These are phyloP conservation scores for Bothrops jararaca DNA, from an alignment of 2,113 vertebrate genomes.

Conservation along the genomic window DNA sequence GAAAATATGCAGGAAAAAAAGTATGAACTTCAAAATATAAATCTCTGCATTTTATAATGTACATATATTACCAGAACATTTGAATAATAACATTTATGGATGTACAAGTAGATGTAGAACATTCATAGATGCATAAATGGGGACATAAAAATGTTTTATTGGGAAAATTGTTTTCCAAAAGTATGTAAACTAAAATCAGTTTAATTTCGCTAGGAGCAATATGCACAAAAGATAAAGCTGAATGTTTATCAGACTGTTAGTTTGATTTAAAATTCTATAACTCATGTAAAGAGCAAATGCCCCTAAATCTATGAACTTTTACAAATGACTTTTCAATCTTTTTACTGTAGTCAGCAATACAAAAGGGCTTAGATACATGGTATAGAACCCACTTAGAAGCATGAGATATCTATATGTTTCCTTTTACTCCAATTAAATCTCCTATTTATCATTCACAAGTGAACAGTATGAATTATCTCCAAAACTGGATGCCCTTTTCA, in stretches of 20 bases:
- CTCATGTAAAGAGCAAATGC: not conserved
- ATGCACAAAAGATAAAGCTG: not conserved
- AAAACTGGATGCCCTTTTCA: not conserved
- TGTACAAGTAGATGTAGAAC: not conserved
- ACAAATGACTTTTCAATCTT: not conserved
- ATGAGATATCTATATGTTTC: not conserved
- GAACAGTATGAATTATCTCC: not conserved
- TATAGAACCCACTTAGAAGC: not conserved
- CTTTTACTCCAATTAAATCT: not conserved
- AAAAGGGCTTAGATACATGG: not conserved
- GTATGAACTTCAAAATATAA: not conserved
- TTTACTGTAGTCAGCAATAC: not conserved
- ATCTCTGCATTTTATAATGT: not conserved
- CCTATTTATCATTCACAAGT: not conserved
- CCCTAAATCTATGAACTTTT: not conserved
- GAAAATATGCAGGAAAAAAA: not conserved
- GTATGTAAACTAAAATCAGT: not conserved
- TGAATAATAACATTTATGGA: not conserved
- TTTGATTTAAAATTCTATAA: not conserved
- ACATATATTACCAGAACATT: not conserved
- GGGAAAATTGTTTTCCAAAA: not conserved
- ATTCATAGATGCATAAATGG: not conserved
- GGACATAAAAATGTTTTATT: not conserved
- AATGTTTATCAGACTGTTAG: not conserved
- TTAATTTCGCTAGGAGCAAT: not conserved